A percentile compares a stretch with the other conserved stretches of the same genome.
phyloP scores from a whole-genome alignment of 2,113 vertebrate genomes.

The Phodopus roborovskii region DNA sequence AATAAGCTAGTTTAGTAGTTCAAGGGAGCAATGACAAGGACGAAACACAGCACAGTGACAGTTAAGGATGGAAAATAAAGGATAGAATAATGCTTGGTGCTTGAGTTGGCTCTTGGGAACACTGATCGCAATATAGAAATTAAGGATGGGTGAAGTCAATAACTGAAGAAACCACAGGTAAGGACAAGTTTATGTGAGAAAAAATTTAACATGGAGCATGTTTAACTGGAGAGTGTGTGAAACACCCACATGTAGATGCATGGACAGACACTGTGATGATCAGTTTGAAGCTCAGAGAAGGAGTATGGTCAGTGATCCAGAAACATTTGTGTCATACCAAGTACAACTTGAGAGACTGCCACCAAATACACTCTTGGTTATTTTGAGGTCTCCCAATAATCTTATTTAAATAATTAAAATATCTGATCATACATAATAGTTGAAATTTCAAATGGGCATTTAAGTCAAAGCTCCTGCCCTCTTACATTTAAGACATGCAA shows the following conservation, averaged over 20 bases:
- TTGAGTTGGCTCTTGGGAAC: not conserved
- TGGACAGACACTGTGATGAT: not conserved
- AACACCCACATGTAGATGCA: not conserved
- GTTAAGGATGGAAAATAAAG: not conserved
- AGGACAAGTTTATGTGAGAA: not conserved
- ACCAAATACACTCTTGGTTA: not conserved
- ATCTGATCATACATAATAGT: not conserved
- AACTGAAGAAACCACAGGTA: not conserved
- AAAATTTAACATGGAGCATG: not conserved
- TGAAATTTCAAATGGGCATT: slow-evolving; percentile 50
- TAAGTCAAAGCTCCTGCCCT: not conserved
- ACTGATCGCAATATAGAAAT: not conserved
- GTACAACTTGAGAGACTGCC: not conserved
- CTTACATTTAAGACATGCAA: not conserved
- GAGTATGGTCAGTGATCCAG: not conserved
- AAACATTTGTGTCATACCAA: not conserved
- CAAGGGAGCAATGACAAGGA: not conserved
- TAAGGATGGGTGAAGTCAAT: not conserved
- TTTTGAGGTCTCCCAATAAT: not conserved
- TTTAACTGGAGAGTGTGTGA: not conserved
- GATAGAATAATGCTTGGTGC: not conserved
- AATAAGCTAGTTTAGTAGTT: not conserved
- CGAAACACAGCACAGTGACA: not conserved
- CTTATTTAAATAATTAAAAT: slow-evolving; percentile 25
- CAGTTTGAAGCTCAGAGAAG: not conserved